These are phyloP conservation scores for Ficedula albicollis DNA, from an alignment of 2,797 vertebrate species.

Conservation along the genomic window DNA sequence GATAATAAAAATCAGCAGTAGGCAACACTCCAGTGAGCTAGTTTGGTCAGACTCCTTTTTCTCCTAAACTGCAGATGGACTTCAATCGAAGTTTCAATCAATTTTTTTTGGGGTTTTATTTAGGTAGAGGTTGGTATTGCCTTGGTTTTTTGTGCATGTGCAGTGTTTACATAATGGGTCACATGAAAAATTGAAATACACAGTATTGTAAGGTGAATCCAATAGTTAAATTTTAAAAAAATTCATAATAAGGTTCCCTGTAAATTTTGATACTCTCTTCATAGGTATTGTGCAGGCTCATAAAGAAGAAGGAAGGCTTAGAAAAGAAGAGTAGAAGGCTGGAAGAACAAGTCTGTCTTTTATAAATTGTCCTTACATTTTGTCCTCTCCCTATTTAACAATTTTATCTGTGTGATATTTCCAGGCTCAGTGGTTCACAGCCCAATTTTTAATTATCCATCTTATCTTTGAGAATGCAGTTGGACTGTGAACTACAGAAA, in stretches of 20 bases:
- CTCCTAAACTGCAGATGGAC: background rate
- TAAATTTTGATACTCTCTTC: background rate
- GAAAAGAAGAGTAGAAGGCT: background rate
- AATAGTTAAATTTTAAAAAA: rapidly evolving
- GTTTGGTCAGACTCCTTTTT: background rate
- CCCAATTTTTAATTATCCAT: background rate
- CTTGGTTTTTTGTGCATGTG: rapidly evolving
- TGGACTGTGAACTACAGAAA: background rate
- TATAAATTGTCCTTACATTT: background rate
- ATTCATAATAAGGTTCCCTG: background rate
- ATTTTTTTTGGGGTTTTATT: background rate
- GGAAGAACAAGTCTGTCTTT: background rate
- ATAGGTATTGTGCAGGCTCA: background rate
- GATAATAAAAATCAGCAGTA: background rate
- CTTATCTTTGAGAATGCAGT: background rate
- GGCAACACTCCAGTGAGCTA: background rate
- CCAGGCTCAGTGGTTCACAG: background rate
- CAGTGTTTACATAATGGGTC: background rate
- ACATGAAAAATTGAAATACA: background rate
- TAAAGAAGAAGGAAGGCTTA: background rate
- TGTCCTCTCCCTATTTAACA: background rate
- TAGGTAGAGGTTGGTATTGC: rapidly evolving
- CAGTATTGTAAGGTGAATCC: background rate
- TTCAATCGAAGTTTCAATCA: background rate
- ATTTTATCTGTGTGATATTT: background rate